A percentile compares a stretch with the other conserved stretches of the same genome.
These are phyloP conservation scores for Cantharis lateralis DNA, from an alignment of 2,888 invertebrate genomes.

Conservation along the genomic window DNA sequence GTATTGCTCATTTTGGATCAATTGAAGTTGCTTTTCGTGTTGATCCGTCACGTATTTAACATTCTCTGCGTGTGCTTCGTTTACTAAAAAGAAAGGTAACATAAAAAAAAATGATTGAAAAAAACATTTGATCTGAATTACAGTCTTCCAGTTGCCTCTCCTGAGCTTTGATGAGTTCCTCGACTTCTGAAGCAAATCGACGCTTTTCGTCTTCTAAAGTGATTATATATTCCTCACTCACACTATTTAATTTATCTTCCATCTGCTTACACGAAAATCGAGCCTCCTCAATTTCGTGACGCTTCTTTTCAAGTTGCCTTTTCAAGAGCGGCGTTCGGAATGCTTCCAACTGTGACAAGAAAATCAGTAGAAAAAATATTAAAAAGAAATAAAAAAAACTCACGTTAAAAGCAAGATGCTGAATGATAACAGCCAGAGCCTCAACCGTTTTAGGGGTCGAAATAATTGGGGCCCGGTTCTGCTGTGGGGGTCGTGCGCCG, in stretches of 20 bases:
- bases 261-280: slow-evolving; percentile 53
- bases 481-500: slow-evolving; percentile 47
- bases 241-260: slow-evolving; percentile 55
- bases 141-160: slow-evolving; percentile 45
- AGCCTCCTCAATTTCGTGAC: slow-evolving; percentile 55
- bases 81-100: slow-evolving; percentile 48
- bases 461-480: slow-evolving; percentile 48
- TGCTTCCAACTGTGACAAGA: slow-evolving; percentile 61
- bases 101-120: background rate
- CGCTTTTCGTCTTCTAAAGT: slow-evolving; percentile 51
- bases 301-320: slow-evolving; percentile 58
- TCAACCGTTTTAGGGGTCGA: slow-evolving; percentile 72
- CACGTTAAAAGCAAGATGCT: slow-evolving; percentile 81
- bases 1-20: slow-evolving; percentile 48
- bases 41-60: slow-evolving; percentile 45
- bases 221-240: slow-evolving; percentile 50
- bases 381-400: slow-evolving; percentile 49
- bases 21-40: slow-evolving; percentile 39
- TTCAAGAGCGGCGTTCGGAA: slow-evolving; percentile 62
- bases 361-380: background rate
- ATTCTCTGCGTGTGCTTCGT: slow-evolving; percentile 46
- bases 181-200: slow-evolving; percentile 45
- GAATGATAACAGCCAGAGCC: slow-evolving; percentile 82
- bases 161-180: slow-evolving; percentile 46
- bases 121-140: slow-evolving; percentile 38